Evolutionary conservation across 2,113 vertebrate species (phyloP).

Genomic region (Rhinopomastus cyanomelas): DNA sequence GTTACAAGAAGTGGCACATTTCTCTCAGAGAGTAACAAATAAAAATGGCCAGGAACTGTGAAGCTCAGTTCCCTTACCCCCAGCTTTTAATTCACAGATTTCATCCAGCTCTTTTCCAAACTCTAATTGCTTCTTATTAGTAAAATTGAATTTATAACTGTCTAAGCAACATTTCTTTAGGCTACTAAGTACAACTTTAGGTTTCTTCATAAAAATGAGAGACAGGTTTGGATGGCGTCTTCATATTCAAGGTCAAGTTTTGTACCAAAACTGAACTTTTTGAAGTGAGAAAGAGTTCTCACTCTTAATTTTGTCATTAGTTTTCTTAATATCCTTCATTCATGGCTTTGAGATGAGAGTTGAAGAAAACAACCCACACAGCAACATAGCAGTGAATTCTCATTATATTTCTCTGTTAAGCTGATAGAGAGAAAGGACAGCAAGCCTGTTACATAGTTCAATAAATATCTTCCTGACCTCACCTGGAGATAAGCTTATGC

Average conservation of each 20-base stretch:
- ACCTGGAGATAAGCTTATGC: not conserved
- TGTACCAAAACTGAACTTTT: not conserved
- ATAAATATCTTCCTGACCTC: not conserved
- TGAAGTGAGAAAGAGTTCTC: not conserved
- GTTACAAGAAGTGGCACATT: not conserved
- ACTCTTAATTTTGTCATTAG: not conserved
- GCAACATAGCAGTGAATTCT: not conserved
- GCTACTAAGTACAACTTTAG: not conserved
- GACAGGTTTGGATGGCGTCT: not conserved
- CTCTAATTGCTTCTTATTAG: slow-evolving; percentile 11
- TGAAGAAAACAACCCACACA: not conserved
- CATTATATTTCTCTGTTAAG: not conserved
- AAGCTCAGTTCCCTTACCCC: not conserved
- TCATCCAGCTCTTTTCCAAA: not conserved
- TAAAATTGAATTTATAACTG: slow-evolving; percentile 13
- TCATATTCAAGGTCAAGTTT: slow-evolving; percentile 3
- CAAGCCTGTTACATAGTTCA: not conserved
- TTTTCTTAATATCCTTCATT: not conserved
- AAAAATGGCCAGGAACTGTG: not conserved
- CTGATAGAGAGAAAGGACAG: not conserved
- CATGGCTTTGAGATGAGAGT: not conserved
- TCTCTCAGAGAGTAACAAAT: not conserved
- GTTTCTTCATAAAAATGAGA: not conserved
- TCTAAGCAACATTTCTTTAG: not conserved
- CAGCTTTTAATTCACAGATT: not conserved